These are phyloP conservation scores for Chlorodrepanis virens DNA, from an alignment of 2,113 vertebrate genomes.

Conservation along the genomic window DNA sequence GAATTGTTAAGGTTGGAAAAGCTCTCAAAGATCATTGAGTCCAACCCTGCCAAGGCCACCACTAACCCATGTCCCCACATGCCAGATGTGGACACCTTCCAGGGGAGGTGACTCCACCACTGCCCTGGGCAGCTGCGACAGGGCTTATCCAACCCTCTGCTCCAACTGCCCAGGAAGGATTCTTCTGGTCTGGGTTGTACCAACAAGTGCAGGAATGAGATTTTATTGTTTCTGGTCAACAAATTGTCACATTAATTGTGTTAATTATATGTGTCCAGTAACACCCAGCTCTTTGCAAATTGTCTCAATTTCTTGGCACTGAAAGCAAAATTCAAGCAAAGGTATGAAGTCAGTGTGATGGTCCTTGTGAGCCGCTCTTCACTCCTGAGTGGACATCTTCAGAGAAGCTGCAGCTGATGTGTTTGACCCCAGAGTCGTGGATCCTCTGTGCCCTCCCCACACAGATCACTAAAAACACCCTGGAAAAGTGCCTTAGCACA, in stretches of 20 bases:
- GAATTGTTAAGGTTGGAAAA: background rate
- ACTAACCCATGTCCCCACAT: background rate
- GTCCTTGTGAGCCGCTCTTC: background rate
- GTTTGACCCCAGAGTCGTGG: background rate
- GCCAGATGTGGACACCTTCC: background rate
- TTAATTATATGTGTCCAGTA: accelerated
- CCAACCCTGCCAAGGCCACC: background rate
- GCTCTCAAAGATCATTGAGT: background rate
- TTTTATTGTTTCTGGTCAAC: background rate
- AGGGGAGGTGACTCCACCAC: background rate
- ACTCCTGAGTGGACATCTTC: background rate
- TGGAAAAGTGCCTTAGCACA: background rate
- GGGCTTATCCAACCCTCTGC: background rate
- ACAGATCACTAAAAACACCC: background rate
- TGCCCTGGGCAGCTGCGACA: background rate
- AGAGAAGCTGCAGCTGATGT: background rate
- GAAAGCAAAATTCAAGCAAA: background rate
- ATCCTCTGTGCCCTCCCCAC: background rate
- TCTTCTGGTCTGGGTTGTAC: background rate
- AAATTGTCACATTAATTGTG: background rate
- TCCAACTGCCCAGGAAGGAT: background rate
- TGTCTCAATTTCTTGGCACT: background rate
- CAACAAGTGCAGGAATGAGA: background rate
- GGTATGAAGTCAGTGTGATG: background rate
- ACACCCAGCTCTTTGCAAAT: background rate